phyloP scores from a whole-genome alignment of 2,113 vertebrate genomes.

The Zosterops japonicus region DNA sequence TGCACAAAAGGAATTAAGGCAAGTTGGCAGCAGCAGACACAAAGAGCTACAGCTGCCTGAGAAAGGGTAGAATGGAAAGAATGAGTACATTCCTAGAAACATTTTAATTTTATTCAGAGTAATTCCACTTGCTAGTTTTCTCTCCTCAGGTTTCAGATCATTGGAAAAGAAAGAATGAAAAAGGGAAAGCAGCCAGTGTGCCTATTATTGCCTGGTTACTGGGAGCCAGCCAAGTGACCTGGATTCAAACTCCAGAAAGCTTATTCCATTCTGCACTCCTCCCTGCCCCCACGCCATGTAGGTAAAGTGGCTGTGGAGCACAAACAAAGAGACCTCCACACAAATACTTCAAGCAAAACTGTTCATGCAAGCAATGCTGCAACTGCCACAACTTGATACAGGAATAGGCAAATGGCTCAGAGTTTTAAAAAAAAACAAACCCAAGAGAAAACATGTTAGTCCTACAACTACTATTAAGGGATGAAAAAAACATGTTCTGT shows the following conservation, averaged over 20 bases:
- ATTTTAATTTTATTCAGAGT: conserved; percentile 47
- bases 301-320: conserved; percentile 55
- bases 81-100: conserved; percentile 45
- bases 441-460: neutral
- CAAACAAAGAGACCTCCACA: conserved; percentile 50
- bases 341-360: neutral
- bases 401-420: neutral
- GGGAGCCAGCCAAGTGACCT: conserved; percentile 68
- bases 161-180: conserved; percentile 60
- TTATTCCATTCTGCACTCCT: conserved; percentile 54
- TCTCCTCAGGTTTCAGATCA: conserved; percentile 61
- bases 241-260: conserved; percentile 73
- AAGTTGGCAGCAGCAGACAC: neutral
- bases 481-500: neutral
- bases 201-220: conserved; percentile 58
- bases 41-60: neutral
- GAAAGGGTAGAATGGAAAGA: neutral
- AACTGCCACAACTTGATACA: neutral
- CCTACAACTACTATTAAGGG: neutral
- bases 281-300: conserved; percentile 44
- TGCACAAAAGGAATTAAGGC: neutral
- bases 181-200: conserved; percentile 61
- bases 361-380: neutral
- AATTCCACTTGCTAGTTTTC: conserved; percentile 50
- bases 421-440: neutral